Conservation (phyloP, 1,140 invertebrate species). For the Euborellia annulipes region DNA sequence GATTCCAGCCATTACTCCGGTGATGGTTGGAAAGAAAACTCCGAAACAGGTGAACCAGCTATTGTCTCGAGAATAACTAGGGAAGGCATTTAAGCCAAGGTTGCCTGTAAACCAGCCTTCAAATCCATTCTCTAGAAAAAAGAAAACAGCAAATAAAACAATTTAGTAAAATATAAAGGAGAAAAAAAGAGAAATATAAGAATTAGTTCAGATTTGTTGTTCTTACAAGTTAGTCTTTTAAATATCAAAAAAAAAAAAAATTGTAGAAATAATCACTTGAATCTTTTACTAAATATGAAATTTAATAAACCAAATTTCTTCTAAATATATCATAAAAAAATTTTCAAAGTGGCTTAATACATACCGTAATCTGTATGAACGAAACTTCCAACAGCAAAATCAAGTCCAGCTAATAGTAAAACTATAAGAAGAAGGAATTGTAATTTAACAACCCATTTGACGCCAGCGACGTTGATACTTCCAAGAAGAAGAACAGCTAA, state of each 20-base stretch:
- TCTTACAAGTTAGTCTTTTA: no score
- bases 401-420: slow-evolving; percentile 66
- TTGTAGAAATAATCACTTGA: slow-evolving; percentile 1
- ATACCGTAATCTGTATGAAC: slow-evolving; percentile 47
- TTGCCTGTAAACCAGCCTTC: slow-evolving; percentile 67
- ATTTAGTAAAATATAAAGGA: no score
- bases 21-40: slow-evolving; percentile 88
- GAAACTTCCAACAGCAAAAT: slow-evolving; percentile 81
- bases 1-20: slow-evolving; percentile 86
- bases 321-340: background rate
- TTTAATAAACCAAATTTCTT: background rate
- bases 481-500: slow-evolving; percentile 65
- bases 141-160: slow-evolving; percentile 14
- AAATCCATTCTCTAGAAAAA: slow-evolving; percentile 55
- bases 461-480: slow-evolving; percentile 77
- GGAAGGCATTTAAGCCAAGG: slow-evolving; percentile 66
- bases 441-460: slow-evolving; percentile 85
- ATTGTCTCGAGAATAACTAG: slow-evolving; percentile 59
- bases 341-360: no score
- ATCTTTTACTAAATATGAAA: slow-evolving; percentile 1
- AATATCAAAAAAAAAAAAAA: slow-evolving; percentile 1
- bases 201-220: no score
- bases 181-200: no score
- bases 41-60: slow-evolving; percentile 87
- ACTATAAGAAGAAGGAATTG: slow-evolving; percentile 73